A percentile compares a stretch with the other conserved stretches of the same genome.
phyloP scores from a whole-genome alignment of 30 jellyfish, hydroid and myxozoan species.

The Rhopilema esculentum region DNA sequence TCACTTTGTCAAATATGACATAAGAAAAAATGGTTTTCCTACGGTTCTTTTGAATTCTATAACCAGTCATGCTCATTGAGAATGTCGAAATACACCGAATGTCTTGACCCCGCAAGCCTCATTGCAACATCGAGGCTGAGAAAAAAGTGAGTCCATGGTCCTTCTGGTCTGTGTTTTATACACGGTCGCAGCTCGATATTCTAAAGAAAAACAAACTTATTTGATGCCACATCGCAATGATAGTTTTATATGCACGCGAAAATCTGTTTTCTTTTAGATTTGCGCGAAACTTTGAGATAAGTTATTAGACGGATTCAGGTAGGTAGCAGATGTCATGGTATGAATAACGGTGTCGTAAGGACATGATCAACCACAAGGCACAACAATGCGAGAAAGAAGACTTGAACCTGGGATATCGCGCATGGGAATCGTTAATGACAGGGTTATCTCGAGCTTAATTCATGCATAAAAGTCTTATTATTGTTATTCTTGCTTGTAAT shows the following conservation, averaged over 20 bases:
- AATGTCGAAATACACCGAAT: neutral
- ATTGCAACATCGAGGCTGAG: neutral
- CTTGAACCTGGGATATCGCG: neutral
- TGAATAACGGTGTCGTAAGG: neutral
- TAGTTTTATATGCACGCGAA: constrained; percentile 7
- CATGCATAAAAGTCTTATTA: neutral
- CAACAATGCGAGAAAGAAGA: neutral
- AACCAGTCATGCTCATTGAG: neutral
- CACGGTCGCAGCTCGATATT: neutral
- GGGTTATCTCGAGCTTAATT: neutral
- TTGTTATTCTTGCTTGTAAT: neutral
- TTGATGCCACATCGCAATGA: neutral
- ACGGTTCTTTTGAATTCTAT: neutral
- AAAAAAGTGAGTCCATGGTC: neutral
- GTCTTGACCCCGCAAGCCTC: neutral
- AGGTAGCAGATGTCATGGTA: neutral
- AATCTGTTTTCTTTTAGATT: constrained; percentile 37
- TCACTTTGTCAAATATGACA: too few relatives aligned
- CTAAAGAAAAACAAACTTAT: neutral
- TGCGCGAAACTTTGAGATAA: neutral
- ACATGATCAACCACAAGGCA: neutral
- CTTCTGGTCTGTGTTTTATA: constrained; percentile 16
- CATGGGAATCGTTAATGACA: neutral
- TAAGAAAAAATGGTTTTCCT: neutral
- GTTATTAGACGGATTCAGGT: neutral